Evolutionary conservation across 2,797 vertebrate species (phyloP).

Genomic region (Tolypeutes matacus): DNA sequence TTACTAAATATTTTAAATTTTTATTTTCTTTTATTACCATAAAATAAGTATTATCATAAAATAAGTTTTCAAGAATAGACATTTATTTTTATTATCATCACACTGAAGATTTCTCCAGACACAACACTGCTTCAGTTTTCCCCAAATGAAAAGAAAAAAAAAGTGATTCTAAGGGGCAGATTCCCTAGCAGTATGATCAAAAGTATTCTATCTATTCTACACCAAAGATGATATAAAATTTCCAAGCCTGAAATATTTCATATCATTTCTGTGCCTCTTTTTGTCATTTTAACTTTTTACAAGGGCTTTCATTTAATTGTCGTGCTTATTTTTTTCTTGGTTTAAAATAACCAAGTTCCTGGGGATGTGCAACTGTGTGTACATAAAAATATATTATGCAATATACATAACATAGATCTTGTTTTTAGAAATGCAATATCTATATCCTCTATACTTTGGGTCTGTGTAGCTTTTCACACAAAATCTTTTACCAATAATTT

Average conservation of each 20-base stretch:
- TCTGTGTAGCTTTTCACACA: slow-evolving; percentile 43
- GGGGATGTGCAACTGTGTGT: not conserved
- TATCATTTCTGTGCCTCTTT: not conserved
- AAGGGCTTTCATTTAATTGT: not conserved
- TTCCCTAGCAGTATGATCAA: not conserved
- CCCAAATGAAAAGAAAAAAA: not conserved
- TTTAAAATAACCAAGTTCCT: too few relatives aligned
- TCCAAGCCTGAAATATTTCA: not conserved
- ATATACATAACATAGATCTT: not conserved
- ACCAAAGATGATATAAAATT: not conserved
- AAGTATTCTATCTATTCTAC: not conserved
- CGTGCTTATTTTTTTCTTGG: not conserved
- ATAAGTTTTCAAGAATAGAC: not conserved
- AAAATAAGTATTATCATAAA: not conserved
- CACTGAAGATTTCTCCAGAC: not conserved
- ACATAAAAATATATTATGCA: not conserved
- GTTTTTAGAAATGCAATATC: slow-evolving; percentile 38
- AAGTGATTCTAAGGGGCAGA: not conserved
- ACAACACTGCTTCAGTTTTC: not conserved
- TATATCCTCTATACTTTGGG: not conserved
- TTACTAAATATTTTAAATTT: slow-evolving; percentile 46
- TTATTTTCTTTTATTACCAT: not conserved
- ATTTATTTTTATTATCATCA: not conserved
- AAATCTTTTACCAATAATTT: not conserved
- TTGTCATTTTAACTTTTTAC: not conserved